A percentile compares a stretch with the other conserved stretches of the same genome.
Conservation (phyloP, 2,113 vertebrate species). For the Entomyzon cyanotis region DNA sequence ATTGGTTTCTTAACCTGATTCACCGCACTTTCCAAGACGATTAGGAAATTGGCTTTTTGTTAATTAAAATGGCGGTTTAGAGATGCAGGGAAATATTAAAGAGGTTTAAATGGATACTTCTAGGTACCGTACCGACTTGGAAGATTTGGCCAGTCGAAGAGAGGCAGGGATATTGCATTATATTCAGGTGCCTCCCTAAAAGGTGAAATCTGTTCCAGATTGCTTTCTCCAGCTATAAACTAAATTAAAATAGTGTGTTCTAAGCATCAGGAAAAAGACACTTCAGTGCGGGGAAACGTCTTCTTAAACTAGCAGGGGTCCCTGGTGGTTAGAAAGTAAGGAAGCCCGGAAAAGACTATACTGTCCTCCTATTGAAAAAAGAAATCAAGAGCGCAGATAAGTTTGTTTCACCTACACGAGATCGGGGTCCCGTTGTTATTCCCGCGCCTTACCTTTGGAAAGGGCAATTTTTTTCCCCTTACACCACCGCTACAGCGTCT, state of each 20-base stretch:
- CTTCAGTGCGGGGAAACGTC: neutral
- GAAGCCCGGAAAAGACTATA: neutral
- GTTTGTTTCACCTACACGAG: neutral
- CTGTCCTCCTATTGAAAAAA: neutral
- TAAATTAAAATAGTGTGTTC: neutral
- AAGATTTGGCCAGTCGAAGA: neutral
- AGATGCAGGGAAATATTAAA: neutral
- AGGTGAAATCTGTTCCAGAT: neutral
- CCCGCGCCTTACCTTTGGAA: neutral
- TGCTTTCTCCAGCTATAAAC: neutral
- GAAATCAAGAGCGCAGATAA: neutral
- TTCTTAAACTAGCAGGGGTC: neutral
- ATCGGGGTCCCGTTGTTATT: neutral
- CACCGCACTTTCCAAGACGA: slow-evolving; percentile 13
- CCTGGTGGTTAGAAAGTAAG: neutral
- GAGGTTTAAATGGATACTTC: slow-evolving; percentile 43
- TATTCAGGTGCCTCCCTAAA: neutral
- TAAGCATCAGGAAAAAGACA: neutral
- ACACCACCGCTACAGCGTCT: neutral
- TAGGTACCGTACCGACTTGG: neutral
- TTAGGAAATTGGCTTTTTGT: slow-evolving; percentile 23
- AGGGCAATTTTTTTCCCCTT: neutral
- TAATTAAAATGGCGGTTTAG: slow-evolving; percentile 59
- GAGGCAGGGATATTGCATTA: neutral
- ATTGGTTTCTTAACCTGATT: slow-evolving; percentile 33